phyloP scores from a whole-genome alignment of 1,140 invertebrate species.

The Anastatus disparis region DNA sequence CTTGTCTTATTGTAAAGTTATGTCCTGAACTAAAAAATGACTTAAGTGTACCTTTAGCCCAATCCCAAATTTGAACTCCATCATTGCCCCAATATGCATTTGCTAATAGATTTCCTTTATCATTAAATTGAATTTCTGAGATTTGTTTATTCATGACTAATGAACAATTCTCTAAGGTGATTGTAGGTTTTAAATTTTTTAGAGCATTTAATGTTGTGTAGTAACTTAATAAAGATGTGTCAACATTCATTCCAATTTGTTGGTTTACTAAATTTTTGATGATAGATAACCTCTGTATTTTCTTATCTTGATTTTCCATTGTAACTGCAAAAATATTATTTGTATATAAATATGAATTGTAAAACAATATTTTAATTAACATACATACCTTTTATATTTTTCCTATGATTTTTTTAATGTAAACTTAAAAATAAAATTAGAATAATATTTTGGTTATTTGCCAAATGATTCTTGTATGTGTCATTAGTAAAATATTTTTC shows the following conservation, averaged over 20 bases:
- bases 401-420: background rate
- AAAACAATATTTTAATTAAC: background rate
- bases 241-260: background rate
- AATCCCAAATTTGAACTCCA: constrained; percentile 26
- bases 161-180: background rate
- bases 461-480: background rate
- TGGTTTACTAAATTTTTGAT: constrained; percentile 22
- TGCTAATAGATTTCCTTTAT: constrained; percentile 21
- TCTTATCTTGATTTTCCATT: constrained; percentile 14
- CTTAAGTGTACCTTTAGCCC: background rate
- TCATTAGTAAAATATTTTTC: background rate
- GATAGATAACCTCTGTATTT: background rate
- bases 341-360: background rate
- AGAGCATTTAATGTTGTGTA: constrained; percentile 1
- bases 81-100: constrained; percentile 25
- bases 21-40: constrained; percentile 24
- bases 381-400: constrained; percentile 6
- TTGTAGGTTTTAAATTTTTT: constrained; percentile 7
- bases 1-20: constrained; percentile 18
- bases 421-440: background rate
- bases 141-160: constrained; percentile 22
- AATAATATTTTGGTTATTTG: background rate
- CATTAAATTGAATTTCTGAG: constrained; percentile 23
- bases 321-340: background rate
- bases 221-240: constrained; percentile 14